These are phyloP conservation scores for Rhadinocentrus ornatus DNA, from an alignment of 2,797 vertebrate species.

Conservation along the genomic window DNA sequence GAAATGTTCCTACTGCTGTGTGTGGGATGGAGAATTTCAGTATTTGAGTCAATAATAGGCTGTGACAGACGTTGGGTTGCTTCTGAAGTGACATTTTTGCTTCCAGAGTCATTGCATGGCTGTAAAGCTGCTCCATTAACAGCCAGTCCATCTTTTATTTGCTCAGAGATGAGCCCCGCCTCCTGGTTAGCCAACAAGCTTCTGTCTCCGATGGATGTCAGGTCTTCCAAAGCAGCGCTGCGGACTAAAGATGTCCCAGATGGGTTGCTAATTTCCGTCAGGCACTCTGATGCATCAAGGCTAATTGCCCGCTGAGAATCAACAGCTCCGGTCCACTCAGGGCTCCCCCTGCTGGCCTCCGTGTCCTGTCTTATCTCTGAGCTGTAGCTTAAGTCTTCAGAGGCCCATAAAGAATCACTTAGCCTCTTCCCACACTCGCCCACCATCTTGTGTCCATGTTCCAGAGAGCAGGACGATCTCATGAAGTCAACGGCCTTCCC, in stretches of 20 bases:
- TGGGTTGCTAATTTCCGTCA: slow-evolving; percentile 49
- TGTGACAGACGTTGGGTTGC: slow-evolving; percentile 8
- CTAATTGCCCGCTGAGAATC: slow-evolving; percentile 71
- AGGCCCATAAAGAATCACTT: slow-evolving; percentile 64
- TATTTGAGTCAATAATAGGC: slow-evolving; percentile 6
- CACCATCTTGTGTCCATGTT: slow-evolving; percentile 47
- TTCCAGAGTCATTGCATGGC: slow-evolving; percentile 19
- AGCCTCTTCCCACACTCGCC: slow-evolving; percentile 68
- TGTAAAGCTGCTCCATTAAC: slow-evolving; percentile 21
- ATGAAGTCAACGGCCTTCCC: slow-evolving; percentile 38
- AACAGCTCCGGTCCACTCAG: slow-evolving; percentile 38
- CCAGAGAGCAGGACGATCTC: slow-evolving; percentile 49
- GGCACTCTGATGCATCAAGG: slow-evolving; percentile 73
- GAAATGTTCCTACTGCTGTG: slow-evolving; percentile 17
- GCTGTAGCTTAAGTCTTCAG: slow-evolving; percentile 62
- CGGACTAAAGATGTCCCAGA: slow-evolving; percentile 67
- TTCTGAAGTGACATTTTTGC: not conserved
- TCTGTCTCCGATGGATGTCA: slow-evolving; percentile 72
- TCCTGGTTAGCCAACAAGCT: not conserved
- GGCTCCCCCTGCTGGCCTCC: slow-evolving; percentile 44
- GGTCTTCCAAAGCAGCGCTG: slow-evolving; percentile 78
- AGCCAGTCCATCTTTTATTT: slow-evolving; percentile 22
- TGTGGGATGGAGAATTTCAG: slow-evolving; percentile 20
- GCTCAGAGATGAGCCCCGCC: slow-evolving; percentile 11
- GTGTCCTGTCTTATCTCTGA: slow-evolving; percentile 36